Conservation (phyloP, 2,113 vertebrate genomes). For the Promerops cafer region DNA sequence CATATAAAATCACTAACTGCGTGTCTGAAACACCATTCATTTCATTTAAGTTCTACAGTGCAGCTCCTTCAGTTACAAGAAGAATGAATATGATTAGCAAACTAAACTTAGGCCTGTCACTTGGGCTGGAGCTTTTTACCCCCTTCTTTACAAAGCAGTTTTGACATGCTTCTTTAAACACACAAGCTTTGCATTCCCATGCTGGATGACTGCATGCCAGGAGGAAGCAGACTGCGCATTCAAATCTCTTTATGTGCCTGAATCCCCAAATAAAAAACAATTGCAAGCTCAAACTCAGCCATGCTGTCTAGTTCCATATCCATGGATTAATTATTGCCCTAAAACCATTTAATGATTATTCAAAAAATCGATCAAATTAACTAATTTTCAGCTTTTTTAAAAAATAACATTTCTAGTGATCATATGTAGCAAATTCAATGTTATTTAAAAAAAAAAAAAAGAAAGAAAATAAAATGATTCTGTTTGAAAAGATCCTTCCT, state of each 20-base stretch:
- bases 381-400: background rate
- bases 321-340: background rate
- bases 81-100: constrained; percentile 32
- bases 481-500: background rate
- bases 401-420: background rate
- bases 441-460: background rate
- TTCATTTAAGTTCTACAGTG: constrained; percentile 56
- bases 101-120: background rate
- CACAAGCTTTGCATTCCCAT: background rate
- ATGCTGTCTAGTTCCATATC: background rate
- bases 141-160: constrained; percentile 24
- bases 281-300: background rate
- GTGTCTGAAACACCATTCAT: constrained; percentile 47
- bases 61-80: constrained; percentile 1
- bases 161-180: constrained; percentile 42
- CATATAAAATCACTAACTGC: constrained; percentile 40
- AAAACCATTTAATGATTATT: background rate
- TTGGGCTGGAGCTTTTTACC: background rate
- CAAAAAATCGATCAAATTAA: background rate
- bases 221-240: background rate
- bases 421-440: background rate
- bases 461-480: background rate
- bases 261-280: constrained; percentile 25
- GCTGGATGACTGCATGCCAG: constrained; percentile 1
- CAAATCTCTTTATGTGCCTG: background rate